Conservation (phyloP, 2,113 vertebrate species). For the Ifrita kowaldi region DNA sequence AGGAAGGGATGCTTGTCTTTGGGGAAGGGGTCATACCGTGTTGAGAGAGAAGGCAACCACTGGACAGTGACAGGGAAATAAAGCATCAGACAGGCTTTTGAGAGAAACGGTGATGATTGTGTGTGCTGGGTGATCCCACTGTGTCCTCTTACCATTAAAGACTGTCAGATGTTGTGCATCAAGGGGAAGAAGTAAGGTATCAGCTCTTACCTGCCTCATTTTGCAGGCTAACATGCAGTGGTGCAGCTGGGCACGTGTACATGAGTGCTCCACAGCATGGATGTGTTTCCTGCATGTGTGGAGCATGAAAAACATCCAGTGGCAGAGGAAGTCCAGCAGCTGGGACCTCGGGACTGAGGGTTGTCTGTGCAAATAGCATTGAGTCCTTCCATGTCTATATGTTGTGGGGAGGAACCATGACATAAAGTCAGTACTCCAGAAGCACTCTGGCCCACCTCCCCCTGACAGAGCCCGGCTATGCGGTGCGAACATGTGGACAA, state of each 20-base stretch:
- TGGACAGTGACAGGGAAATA: background rate
- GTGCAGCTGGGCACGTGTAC: too few species aligned
- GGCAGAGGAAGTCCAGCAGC: background rate
- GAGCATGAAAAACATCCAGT: rapidly evolving
- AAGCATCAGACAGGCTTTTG: background rate
- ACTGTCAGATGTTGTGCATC: too few species aligned
- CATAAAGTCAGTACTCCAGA: background rate
- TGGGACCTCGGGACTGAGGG: background rate
- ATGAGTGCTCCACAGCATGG: rapidly evolving
- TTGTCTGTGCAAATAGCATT: background rate
- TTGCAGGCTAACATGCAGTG: rapidly evolving
- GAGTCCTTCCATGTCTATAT: rapidly evolving
- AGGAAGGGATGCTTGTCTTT: background rate
- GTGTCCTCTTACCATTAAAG: rapidly evolving
- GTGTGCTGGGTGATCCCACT: rapidly evolving
- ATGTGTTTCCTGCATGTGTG: rapidly evolving
- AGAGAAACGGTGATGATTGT: background rate
- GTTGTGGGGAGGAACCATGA: background rate
- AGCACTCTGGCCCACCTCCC: background rate
- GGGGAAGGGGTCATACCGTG: rapidly evolving
- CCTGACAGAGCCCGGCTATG: background rate
- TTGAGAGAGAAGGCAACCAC: background rate
- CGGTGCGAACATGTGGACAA: too few species aligned
- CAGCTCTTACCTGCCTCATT: background rate
- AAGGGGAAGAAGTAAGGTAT: background rate